phyloP scores from a whole-genome alignment of 2,888 invertebrate species.

The Rotaria socialis region DNA sequence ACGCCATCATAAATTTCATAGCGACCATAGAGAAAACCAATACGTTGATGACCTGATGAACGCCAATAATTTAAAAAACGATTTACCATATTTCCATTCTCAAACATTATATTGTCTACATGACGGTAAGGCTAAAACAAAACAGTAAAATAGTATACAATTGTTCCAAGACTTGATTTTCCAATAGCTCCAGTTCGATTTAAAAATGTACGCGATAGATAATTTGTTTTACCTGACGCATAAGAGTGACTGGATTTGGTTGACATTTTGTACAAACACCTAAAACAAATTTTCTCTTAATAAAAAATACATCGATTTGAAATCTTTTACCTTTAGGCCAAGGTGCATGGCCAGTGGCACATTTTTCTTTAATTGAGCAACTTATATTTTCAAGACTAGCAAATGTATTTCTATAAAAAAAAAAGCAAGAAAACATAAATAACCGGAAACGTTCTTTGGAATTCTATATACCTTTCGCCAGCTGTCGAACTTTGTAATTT shows the following conservation, averaged over 20 bases:
- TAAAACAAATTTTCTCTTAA: too few relatives aligned
- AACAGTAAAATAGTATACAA: too few relatives aligned
- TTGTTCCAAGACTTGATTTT: too few relatives aligned
- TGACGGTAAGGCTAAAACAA: slow-evolving; percentile 74
- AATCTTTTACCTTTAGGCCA: slow-evolving; percentile 61
- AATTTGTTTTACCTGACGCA: slow-evolving; percentile 68
- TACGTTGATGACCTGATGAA: slow-evolving; percentile 76
- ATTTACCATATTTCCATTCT: slow-evolving; percentile 87
- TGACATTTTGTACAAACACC: slow-evolving; percentile 70
- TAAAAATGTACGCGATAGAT: too few relatives aligned
- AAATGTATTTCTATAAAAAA: neutral
- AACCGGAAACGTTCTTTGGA: too few relatives aligned
- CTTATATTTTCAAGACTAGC: neutral
- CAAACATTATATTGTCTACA: slow-evolving; percentile 92
- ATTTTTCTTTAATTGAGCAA: neutral
- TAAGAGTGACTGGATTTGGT: slow-evolving; percentile 92
- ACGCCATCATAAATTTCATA: slow-evolving; percentile 87
- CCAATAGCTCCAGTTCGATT: too few relatives aligned
- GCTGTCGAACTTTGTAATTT: slow-evolving; percentile 73
- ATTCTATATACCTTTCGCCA: slow-evolving; percentile 69
- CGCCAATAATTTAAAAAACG: slow-evolving; percentile 95
- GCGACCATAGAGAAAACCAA: slow-evolving; percentile 83
- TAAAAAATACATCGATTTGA: too few relatives aligned
- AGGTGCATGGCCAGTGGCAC: slow-evolving; percentile 74
- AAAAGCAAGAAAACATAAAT: too few relatives aligned